Base-by-base conservation (phyloP, 1,140 invertebrate genomes). In the Zaprionus davidi region DNA sequence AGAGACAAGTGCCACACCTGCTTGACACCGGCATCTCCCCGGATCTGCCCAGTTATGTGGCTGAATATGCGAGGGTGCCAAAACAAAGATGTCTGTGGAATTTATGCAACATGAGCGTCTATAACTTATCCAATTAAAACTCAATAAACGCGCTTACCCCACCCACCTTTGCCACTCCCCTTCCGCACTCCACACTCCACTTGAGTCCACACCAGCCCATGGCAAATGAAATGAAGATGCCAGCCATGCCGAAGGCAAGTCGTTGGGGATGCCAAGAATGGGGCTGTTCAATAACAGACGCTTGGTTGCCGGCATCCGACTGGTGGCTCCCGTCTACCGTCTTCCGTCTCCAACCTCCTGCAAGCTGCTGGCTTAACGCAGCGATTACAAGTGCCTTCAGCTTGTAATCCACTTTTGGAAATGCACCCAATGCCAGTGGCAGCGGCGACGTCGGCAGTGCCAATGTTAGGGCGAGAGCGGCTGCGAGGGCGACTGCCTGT, bases 81-180 rank as follows among this genome's bases (percentile, higher is more conserved):
- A 90, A 88, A 88, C 84, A 90, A 84, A 90, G 78, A 76, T 78
- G 70, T 69, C 69, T 81, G 76, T 74, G 85, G 85, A 88, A 88
- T 88, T 88, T 88, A 90, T 88, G 81, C 85, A 88, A 88, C 85
- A 88, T 90, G 85, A 88, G 73, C 85, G 78, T 88, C 84, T 81
- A 90, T 88, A 88, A 88, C 85, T 88, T 88, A 88, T 88, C 85
- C 85, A 88, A 88, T 88, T 88, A 88, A 90, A 88, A 88, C 85
- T 88, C 85, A 88, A 88, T 88, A 88, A 90, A 88, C 85, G 81
- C 81, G 70, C 71, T 58, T n/a, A 65, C 46, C 20, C 76, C 73
- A 66, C 44, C 64, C 78, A 69, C 28, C 28, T 44, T 2, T n/a
- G 28, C 41, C 56, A 38, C 26, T 20, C 22, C n/a, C 15, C 41